These are phyloP conservation scores for Chrysomela aeneicollis DNA, from an alignment of 2,888 invertebrate genomes.

Conservation along the genomic window DNA sequence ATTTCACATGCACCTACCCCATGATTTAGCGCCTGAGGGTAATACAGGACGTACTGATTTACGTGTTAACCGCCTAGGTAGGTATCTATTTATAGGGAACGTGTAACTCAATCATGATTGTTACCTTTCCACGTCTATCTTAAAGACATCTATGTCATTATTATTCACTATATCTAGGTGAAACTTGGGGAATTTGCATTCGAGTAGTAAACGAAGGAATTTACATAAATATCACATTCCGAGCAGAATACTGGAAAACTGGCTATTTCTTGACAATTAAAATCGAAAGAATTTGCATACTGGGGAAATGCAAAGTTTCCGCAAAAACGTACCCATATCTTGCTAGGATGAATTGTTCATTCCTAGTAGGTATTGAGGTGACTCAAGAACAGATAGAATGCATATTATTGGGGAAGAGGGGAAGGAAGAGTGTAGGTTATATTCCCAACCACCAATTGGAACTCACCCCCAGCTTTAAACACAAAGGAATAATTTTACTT, in stretches of 20 bases:
- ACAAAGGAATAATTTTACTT: too few species aligned
- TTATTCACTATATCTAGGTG: conserved; percentile 19
- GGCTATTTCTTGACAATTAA: background rate
- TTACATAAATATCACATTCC: background rate
- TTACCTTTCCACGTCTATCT: conserved; percentile 47
- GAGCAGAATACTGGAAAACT: background rate
- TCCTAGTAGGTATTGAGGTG: too few species aligned
- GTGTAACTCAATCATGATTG: conserved; percentile 41
- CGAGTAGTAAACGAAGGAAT: background rate
- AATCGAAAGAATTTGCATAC: background rate
- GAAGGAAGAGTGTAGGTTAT: too few species aligned
- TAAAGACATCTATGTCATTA: conserved; percentile 42
- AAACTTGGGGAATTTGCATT: background rate
- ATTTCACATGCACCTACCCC: too few species aligned
- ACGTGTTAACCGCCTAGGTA: background rate
- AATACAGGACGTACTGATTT: background rate
- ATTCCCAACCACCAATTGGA: too few species aligned
- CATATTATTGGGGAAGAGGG: too few species aligned
- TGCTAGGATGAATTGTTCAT: too few species aligned
- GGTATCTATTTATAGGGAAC: background rate
- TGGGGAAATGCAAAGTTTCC: background rate
- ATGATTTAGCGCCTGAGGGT: background rate
- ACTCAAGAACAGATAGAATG: too few species aligned
- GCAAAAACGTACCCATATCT: too few species aligned
- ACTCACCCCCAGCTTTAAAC: too few species aligned